Evolutionary conservation across 37 sponge, comb jelly and placozoan species (phyloP), one percentile per base, ranked within the genome.

Genomic region (Spongia lamella): DNA sequence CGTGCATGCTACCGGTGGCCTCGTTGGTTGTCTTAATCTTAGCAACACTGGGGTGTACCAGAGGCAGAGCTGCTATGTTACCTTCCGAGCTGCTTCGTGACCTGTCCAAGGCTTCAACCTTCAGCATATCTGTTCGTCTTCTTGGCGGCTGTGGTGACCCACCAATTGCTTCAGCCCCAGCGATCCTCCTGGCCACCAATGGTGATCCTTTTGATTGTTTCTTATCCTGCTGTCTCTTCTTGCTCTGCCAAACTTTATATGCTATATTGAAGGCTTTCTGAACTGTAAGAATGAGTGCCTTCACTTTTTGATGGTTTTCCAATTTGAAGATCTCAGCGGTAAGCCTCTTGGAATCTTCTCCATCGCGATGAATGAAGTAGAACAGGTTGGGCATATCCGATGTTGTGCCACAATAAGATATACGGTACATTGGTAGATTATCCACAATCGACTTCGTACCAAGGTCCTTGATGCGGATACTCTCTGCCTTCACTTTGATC

Each of bases 191-290:
- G 27, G 85, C 47, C 19, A 40, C 53, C 21, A 60, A 26, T 6
- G 79, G 83, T 36, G 17, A 25, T n/a, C 51, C 56, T 26, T 37
- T 32, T 5, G 49, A 7, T 13, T 72, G 65, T 24, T 43, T 56
- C 27, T 47, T 76, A 9, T 79, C 72, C 34, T 13, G 13, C 26
- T 65, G 61, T 38, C 77, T 66, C 75, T 88, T 77, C 63, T 77
- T 63, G 6, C 63, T n/a, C 51, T 61, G 66, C 89, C 89, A 92
- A 3, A 82, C 88, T 56, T 84, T 84, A 82, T 67, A 92, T 16
- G 93, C 88, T 66, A 92, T 88, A 68, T 84, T 88, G 85, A 92
- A 88, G 17, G 89, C 85, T 67, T 87, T 92, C 13, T 82, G 77
- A 1, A 84, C 79, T 1, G 93, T 88, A 16, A 84, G 65, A 9